Base-by-base conservation (phyloP, 1,140 invertebrate species). In the Cherax quadricarinatus region DNA sequence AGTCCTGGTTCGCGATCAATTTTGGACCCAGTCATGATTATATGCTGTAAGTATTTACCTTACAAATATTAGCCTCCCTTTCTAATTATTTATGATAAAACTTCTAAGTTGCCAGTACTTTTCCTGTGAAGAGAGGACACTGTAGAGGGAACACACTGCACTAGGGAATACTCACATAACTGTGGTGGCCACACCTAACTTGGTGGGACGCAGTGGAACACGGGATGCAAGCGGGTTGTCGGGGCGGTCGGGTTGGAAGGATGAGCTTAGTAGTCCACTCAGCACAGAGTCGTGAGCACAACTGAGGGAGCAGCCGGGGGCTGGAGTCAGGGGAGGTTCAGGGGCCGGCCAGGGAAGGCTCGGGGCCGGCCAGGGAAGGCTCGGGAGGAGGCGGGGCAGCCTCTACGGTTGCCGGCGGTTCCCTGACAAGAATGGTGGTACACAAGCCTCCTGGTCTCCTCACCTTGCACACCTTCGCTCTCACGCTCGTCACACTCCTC, bases 221-320 rank as follows among this genome's bases (percentile, higher is more conserved):
- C 16, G 66, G 66, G 66, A 75, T n/a, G 70, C n/a, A 21, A 18
- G 18, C 21, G 21, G 18, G 66, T 12, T 21, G 66, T 9, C 1
- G 21, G 12, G 66, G 14, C 66, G 66, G 66, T 70, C 14, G 9
- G 57, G 57, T 9, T 16, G 16, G 57, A 16, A 60, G 16, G 57
- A 16, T 60, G 62, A 66, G 62, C 62, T 12, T 75, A n/a, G 70
- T 75, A 75, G 81, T 83, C 81, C 81, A 57, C 81, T n/a, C 49
- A 18, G 24, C 81, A 83, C 81, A 30, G 51, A 60, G 81, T 83
- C 51, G 81, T 60, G 81, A 83, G 81, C 81, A 57, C 49, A 83
- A 83, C 81, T 83, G 81, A 18, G 14, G 62, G 14, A 16, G 9
- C 16, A 60, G 57, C 57, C 0, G 57, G 57, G 57, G 57, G 57